Conservation (phyloP, 2,113 vertebrate species). For the Parotia lawesii region DNA sequence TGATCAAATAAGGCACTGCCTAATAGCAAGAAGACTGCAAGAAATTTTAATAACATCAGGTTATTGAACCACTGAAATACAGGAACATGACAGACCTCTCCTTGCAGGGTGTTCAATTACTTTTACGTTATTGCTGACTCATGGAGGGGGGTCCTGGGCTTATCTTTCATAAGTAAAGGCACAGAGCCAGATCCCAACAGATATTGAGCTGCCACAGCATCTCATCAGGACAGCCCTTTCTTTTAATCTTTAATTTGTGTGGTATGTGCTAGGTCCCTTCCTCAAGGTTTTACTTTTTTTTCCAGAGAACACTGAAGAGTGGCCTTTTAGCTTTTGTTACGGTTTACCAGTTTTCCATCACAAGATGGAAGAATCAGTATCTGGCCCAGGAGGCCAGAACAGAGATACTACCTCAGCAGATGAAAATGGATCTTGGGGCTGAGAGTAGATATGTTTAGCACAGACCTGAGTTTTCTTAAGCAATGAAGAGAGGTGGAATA, state of each 20-base stretch:
- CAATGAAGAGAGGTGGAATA: neutral
- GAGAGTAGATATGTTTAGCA: neutral
- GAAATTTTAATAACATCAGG: conserved; percentile 34
- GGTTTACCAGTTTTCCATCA: neutral
- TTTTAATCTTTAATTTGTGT: neutral
- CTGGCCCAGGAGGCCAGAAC: neutral
- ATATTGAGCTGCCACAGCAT: neutral
- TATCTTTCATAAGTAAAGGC: neutral
- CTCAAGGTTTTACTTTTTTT: neutral
- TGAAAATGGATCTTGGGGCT: neutral
- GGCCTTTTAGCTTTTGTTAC: neutral
- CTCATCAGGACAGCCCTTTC: neutral
- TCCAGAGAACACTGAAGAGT: neutral
- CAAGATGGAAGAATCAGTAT: neutral
- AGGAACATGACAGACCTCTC: neutral
- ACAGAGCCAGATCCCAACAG: neutral
- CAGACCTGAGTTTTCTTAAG: neutral
- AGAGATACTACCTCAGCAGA: neutral
- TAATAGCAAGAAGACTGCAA: conserved; percentile 7
- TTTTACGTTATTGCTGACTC: neutral
- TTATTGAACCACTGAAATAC: conserved; percentile 19
- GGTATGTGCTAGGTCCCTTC: neutral
- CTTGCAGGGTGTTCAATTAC: conserved; percentile 1
- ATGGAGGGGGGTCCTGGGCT: neutral
- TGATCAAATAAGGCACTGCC: conserved; percentile 28